Evolutionary conservation across 2,888 invertebrate genomes (phyloP).

Genomic region (Girardia tigrina): DNA sequence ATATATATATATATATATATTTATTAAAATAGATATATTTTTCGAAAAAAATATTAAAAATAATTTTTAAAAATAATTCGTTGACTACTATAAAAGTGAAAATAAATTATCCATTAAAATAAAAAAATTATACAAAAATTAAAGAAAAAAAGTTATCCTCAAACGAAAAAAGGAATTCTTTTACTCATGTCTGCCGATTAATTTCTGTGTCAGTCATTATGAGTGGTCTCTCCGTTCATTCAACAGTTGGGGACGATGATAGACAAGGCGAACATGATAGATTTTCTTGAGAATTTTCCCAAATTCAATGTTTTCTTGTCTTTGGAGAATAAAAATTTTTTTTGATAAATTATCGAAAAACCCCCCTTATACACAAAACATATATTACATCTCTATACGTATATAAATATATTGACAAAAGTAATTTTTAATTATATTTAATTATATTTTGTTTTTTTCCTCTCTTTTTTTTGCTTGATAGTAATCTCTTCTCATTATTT

Average conservation of each 20-base stretch:
- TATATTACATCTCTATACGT: background rate
- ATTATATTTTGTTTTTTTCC: background rate
- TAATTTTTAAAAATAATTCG: no score
- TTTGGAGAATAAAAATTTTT: background rate
- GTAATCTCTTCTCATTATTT: background rate
- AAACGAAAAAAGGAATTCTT: background rate
- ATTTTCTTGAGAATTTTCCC: conserved; percentile 8
- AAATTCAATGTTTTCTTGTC: background rate
- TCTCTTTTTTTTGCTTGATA: background rate
- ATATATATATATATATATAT: no score
- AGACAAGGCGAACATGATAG: conserved; percentile 23
- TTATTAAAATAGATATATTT: no score
- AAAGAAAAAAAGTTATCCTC: no score
- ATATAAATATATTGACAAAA: background rate
- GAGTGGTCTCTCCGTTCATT: background rate
- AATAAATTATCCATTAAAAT: no score
- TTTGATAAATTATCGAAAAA: background rate
- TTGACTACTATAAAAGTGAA: no score
- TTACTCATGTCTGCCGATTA: conserved; percentile 3
- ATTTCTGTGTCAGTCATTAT: conserved; percentile 7
- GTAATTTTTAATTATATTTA: background rate
- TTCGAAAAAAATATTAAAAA: no score
- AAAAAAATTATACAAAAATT: no score
- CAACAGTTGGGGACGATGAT: background rate
- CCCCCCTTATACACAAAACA: no score